Conservation (phyloP, 2,888 invertebrate genomes). For the Drosophila siamana region DNA sequence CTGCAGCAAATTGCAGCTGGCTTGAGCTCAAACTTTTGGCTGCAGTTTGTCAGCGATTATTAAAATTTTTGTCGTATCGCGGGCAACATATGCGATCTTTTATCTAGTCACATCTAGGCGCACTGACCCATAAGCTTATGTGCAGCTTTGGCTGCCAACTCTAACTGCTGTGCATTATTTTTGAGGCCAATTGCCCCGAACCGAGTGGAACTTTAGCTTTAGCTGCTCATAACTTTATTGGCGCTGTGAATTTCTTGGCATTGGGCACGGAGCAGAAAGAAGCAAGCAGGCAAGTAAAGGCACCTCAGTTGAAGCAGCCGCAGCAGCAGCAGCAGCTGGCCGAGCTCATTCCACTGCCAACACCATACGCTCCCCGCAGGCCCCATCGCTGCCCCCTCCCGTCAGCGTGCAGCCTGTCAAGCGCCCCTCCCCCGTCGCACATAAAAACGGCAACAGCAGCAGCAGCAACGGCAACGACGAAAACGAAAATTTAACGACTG, state of each 20-base stretch:
- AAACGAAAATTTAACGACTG: slow-evolving; percentile 80
- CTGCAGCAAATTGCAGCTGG: too few relatives aligned
- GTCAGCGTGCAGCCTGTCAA: slow-evolving; percentile 21
- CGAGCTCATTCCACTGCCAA: slow-evolving; percentile 42
- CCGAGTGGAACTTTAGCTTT: slow-evolving; percentile 26
- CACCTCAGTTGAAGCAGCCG: slow-evolving; percentile 34
- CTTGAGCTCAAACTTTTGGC: too few relatives aligned
- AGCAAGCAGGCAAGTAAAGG: slow-evolving; percentile 47
- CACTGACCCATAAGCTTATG: slow-evolving; percentile 8
- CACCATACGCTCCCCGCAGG: slow-evolving; percentile 32
- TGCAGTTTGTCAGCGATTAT: neutral
- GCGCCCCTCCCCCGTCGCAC: slow-evolving; percentile 53
- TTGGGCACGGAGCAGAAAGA: too few relatives aligned
- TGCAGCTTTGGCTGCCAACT: neutral
- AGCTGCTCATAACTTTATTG: slow-evolving; percentile 66
- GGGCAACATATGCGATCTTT: neutral
- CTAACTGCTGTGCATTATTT: slow-evolving; percentile 3
- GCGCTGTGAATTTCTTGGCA: slow-evolving; percentile 78
- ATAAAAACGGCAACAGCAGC: slow-evolving; percentile 63
- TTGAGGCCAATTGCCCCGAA: slow-evolving; percentile 21
- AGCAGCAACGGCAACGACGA: slow-evolving; percentile 54
- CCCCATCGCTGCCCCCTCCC: slow-evolving; percentile 13
- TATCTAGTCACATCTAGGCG: neutral
- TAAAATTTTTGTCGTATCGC: neutral
- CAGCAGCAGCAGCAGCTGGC: slow-evolving; percentile 41